phyloP scores from a whole-genome alignment of 2,888 invertebrate genomes.

The Gasteruption jaculator region DNA sequence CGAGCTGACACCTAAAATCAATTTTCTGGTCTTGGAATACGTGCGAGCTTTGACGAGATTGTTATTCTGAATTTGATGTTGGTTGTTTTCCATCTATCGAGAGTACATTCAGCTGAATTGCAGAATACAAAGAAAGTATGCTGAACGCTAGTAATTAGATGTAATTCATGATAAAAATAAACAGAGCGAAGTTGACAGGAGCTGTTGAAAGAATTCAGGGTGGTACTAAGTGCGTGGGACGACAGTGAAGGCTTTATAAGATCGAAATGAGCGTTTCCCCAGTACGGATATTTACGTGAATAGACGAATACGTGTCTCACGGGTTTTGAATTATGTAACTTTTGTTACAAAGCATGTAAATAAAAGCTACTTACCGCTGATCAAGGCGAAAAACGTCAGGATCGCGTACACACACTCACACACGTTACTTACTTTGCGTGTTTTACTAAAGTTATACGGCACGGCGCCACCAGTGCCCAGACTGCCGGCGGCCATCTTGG shows the following conservation, averaged over 20 bases:
- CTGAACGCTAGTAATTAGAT: not conserved
- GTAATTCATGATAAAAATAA: constrained; percentile 31
- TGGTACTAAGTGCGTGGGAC: constrained; percentile 38
- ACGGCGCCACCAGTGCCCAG: constrained; percentile 25
- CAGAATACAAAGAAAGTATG: not conserved
- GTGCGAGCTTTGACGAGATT: too few species aligned
- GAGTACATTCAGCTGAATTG: not conserved
- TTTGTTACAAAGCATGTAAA: constrained; percentile 40
- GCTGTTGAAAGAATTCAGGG: constrained; percentile 23
- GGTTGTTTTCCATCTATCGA: too few species aligned
- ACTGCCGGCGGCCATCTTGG: constrained; percentile 32
- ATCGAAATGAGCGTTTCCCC: constrained; percentile 21
- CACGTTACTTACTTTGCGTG: too few species aligned
- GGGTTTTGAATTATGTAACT: constrained; percentile 42
- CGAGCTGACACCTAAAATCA: too few species aligned
- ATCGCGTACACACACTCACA: constrained; percentile 38
- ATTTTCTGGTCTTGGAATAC: too few species aligned
- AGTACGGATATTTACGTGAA: too few species aligned
- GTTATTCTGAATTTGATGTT: too few species aligned
- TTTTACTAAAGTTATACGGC: too few species aligned
- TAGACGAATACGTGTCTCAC: constrained; percentile 18
- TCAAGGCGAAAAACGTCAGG: constrained; percentile 46
- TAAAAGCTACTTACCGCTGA: constrained; percentile 48
- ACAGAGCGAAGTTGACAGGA: constrained; percentile 28
- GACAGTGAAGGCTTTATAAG: constrained; percentile 16